Evolutionary conservation across 2,888 invertebrate species (phyloP), one percentile per base, ranked within the genome.

Genomic region (Sipha maydis): DNA sequence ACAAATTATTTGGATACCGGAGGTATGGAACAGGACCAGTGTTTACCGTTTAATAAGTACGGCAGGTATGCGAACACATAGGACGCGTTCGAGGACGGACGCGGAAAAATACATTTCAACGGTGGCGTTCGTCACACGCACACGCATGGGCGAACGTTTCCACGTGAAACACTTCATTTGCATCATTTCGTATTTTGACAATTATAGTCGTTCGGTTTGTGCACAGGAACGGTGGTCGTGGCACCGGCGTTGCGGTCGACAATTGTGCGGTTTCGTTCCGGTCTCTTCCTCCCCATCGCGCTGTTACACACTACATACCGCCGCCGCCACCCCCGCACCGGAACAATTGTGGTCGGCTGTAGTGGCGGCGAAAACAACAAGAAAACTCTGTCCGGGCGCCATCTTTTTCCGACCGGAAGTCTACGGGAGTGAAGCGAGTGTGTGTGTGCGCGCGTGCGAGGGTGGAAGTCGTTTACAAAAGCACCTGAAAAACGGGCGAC

Each of bases 391-490:
- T 79, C 56, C 79, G 86, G 79, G 34, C 73, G 86, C 86, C 86
- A 86, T 86, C 86, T 86, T 86, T 86, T 86, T 73, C 86, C 86
- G 86, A 71, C 78, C 86, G 86, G 86, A 86, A 79, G 86, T 79
- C 54, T 76, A 76, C 38, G 69, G 5, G 79, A 2, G 69, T 9
- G 67, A 28, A n/a, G 67, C 2, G 19, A 7, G 28, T 75, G 28
- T 25, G 67, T 19, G 67, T n/a, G 76, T 1, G 38, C 48, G 77
- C 28, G 14, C 25, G 67, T 61, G 54, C 28, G 75, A 28, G 75
- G 48, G 76, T 38, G 73, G 25, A 11, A 19, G 71, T 71, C 21
- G 67, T 67, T 48, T 67, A 85, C 77, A 85, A 85, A 85, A 9
- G 85, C 85, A 85, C 67, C 85, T 85, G 84, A 61, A 76, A 84